A percentile compares a stretch with the other conserved stretches of the same genome.
Conservation (phyloP, 2,797 vertebrate species). For the Heteromormyrus szaboi region DNA sequence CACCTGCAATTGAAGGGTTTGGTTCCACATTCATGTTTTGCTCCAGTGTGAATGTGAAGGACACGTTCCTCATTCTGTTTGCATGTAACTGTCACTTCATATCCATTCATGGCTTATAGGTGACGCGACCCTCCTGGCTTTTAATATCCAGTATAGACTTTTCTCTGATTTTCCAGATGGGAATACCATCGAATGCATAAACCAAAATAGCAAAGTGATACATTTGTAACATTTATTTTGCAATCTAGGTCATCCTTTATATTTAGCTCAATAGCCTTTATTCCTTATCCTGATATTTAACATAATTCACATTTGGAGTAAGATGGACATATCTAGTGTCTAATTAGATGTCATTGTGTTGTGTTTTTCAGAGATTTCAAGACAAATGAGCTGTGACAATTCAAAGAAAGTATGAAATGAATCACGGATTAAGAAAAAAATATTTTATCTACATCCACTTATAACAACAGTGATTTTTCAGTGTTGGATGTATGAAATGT, state of each 20-base stretch:
- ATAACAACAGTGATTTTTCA: constrained; percentile 47
- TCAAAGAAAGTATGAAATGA: constrained; percentile 27
- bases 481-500: constrained; percentile 42
- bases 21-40: not conserved
- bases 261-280: not conserved
- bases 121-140: not conserved
- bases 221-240: not conserved
- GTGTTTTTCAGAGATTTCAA: constrained; percentile 34
- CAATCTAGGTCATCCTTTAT: not conserved
- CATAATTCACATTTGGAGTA: not conserved
- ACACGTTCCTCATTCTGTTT: not conserved
- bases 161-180: not conserved
- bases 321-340: not conserved
- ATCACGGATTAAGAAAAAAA: constrained; percentile 1
- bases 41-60: not conserved
- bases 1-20: not conserved
- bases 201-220: not conserved
- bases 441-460: constrained; percentile 7
- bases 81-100: not conserved
- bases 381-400: constrained; percentile 18
- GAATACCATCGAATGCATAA: not conserved
- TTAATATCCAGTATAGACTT: not conserved
- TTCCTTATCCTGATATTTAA: not conserved
- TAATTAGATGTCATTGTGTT: not conserved
- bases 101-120: not conserved